Evolutionary conservation across 2,797 vertebrate species (phyloP).

Genomic region (Oryzias dopingdopingensis): DNA sequence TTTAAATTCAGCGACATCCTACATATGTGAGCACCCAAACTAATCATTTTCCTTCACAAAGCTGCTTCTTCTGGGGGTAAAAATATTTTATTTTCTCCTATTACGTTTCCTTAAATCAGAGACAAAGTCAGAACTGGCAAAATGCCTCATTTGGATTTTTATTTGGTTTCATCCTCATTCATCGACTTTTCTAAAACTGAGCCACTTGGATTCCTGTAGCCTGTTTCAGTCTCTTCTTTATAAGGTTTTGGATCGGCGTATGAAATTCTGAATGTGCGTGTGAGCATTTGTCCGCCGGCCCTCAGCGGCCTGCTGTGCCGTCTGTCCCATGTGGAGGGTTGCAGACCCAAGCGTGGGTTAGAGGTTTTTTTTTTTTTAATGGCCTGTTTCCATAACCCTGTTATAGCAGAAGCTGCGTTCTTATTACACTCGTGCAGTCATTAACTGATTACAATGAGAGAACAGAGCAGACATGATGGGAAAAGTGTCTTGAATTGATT

Average conservation of each 20-base stretch:
- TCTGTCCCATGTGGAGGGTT: constrained; percentile 34
- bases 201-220: neutral
- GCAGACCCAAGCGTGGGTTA: constrained; percentile 29
- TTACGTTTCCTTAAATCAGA: constrained; percentile 1
- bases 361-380: constrained; percentile 9
- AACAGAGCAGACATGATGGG: constrained; percentile 12
- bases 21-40: constrained; percentile 17
- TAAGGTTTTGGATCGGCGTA: constrained; percentile 17
- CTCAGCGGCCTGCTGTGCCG: constrained; percentile 43
- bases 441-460: constrained; percentile 42
- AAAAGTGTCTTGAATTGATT: constrained; percentile 34
- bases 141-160: constrained; percentile 20
- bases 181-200: constrained; percentile 7
- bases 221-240: constrained; percentile 9
- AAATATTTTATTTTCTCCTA: neutral
- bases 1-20: no score
- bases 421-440: constrained; percentile 15
- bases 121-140: constrained; percentile 5
- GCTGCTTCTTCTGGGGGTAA: constrained; percentile 5
- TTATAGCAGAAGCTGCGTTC: constrained; percentile 21
- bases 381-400: constrained; percentile 25
- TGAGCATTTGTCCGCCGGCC: constrained; percentile 31
- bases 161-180: constrained; percentile 22
- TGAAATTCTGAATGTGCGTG: constrained; percentile 20
- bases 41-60: constrained; percentile 12